Conservation (phyloP, 1,140 invertebrate species). For the Aporrectodea caliginosa region DNA sequence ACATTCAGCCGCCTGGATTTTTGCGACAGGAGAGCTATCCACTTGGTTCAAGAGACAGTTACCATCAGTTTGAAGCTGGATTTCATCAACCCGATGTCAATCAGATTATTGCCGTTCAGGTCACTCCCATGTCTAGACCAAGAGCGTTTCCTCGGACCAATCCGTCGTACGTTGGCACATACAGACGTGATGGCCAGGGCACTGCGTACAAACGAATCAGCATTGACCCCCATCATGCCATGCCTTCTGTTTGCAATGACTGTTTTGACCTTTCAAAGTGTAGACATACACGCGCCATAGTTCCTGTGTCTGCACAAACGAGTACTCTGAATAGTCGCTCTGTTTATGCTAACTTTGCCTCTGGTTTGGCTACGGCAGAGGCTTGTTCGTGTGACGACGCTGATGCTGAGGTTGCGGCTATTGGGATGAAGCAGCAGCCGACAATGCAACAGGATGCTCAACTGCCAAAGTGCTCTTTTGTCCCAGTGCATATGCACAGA, state of each 20-base stretch:
- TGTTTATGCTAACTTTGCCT: background rate
- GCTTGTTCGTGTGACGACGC: background rate
- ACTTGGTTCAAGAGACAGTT: conserved; percentile 25
- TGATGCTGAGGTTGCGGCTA: background rate
- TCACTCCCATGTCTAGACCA: conserved; percentile 39
- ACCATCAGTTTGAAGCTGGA: conserved; percentile 8
- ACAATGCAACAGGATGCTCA: background rate
- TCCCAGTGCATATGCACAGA: background rate
- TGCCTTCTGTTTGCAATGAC: background rate
- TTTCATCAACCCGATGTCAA: conserved; percentile 23
- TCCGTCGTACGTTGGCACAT: conserved; percentile 50
- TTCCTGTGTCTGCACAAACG: background rate
- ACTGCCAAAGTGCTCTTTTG: background rate
- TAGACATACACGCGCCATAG: background rate
- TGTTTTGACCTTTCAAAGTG: background rate
- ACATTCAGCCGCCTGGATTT: conserved; percentile 8
- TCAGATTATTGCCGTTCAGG: conserved; percentile 19
- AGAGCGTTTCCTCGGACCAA: conserved; percentile 53
- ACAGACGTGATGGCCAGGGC: conserved; percentile 28
- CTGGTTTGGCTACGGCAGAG: background rate
- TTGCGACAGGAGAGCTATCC: conserved; percentile 30
- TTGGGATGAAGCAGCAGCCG: background rate
- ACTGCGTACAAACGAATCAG: background rate
- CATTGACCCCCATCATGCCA: background rate
- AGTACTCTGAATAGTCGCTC: background rate